Base-by-base conservation (phyloP, 92 coral and sea anemone species). In the Zoanthus sociatus region DNA sequence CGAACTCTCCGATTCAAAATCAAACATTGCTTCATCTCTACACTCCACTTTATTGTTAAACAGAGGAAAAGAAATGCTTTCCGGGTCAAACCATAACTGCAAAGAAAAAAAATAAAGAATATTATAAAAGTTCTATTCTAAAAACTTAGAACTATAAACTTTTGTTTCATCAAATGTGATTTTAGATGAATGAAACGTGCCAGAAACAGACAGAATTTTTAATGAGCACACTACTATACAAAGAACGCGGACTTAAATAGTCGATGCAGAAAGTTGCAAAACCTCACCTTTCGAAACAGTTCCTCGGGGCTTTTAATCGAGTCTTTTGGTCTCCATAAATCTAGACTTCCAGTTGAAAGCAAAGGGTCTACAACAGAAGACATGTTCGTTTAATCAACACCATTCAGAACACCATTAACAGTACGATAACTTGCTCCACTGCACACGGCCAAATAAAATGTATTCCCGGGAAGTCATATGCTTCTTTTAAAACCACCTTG, bases 281-380 rank as follows among this genome's bases (percentile, higher is more conserved):
- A 81, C 1, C 86, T 92, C 69, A 97, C 99, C 98, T 97, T 96
- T 89, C 95, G 91, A 15, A 97, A 93, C 48, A 93, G 98, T 86
- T 93, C 99, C 89, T 97, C 98, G 7, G 99, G 96, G 71, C 96
- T 94, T 90, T 90, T 95, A 0, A 90, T 86, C 0, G 98, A 87
- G 77, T 93, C 98, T 87, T 92, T 97, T 13, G 98, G 98, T 74
- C 95, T 91, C 90, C 94, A 78, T 76, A 97, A 87, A 90, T 97
- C 96, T 71, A 95, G 87, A 79, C 98, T 97, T 12, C 95, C 99
- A 50, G 99, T 97, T 51, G 99, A 97, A 51, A 97, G 98, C 85
- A 97, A 90, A 0, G 99, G 99, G 68, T 97, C 99, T 66, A 97
- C 98, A 48, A 94, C 98, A 77, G 94, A 87, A 33, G 97, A 92